Evolutionary conservation across 2,113 vertebrate genomes (phyloP), one percentile per base, ranked within the genome.

Genomic region (Marcusenius ussheri): DNA sequence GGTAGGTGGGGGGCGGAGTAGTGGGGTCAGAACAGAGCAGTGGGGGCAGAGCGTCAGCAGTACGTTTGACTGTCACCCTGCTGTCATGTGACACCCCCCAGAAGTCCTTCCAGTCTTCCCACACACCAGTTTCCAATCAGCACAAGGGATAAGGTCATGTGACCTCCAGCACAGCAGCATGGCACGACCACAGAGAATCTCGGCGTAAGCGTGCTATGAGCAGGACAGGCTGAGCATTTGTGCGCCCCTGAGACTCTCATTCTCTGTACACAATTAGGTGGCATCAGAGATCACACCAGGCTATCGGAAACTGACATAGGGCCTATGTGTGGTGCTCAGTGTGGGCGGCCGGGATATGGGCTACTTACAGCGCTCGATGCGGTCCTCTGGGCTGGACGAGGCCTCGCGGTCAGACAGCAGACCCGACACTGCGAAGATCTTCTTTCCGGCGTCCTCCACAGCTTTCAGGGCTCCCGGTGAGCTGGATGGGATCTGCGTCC

Each of bases 381-480:
- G 97, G 94, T 99, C 98, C 93, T 99, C 98, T 0, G 98, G 98
- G 94, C 98, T 99, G 92, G 98, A 99, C 5, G 98, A 99, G 24
- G 98, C 96, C 95, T 99, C 98, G 91, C 98, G 97, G 93, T 99
- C 98, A 24, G 98, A 99, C 94, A 99, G 97, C 95, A 99, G 98
- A 95, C 98, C 98, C 90, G 98, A 98, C 93, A 99, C 98, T 0
- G 98, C 98, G 91, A 99, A 99, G 93, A 99, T 98, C 96, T 99
- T 99, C 96, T 99, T 99, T 90, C 98, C 97, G 0, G 97, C 96
- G 91, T 99, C 98, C 86, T 99, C 98, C 89, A 98, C 97, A 5
- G 94, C 96, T 94, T 99, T 99, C 94, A 99, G 96, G 91, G 97
- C 97, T 91, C 97, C 96, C 0, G 98, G 98, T 21, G 98, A 99